Evolutionary conservation across 2,888 invertebrate species (phyloP), one percentile per base, ranked within the genome.

Genomic region (Craniophora ligustri): DNA sequence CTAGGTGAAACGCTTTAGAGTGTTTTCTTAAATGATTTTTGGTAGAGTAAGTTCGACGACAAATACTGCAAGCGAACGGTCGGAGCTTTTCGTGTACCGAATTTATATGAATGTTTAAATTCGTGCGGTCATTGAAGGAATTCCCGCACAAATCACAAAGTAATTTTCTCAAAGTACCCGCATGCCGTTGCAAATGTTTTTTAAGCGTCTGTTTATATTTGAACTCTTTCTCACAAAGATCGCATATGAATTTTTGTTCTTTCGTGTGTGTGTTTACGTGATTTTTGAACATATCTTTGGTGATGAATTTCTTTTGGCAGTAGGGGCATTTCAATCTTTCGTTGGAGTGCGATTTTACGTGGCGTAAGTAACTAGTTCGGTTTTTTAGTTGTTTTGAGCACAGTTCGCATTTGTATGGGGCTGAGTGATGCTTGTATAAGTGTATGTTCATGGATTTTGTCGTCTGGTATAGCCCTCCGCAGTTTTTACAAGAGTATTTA

Each of bases 181-280:
- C n/a, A 0, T 68, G 70, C 5, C 41, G 5, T 14, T 10, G 14
- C 1, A 73, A 30, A 40, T 72, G 72, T 8, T 23, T 65, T 0
- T 2, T 14, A 2, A 73, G 14, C 0, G 36, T 34, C 3, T 38
- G 2, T 3, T 49, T 82, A 53, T 81, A 81, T 0, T 76, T 73
- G 34, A 88, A 86, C 15, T 76, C 63, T 54, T 85, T 88, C 8
- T 79, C 42, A 40, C 89, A 89, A 5, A 82, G 55, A 0, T 77
- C 73, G 34, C 89, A 89, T 0, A 76, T 61, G 31, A 65, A 85
- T 13, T 75, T 76, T 32, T 78, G 82, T 2, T 56, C 45, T 46
- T 69, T 75, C 0, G 45, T 54, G 1, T 65, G 71, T 0, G 5
- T 14, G 4, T 50, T 55, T 0, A 36, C 6, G 8, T 71, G 71